Conservation (phyloP, 2,113 vertebrate species). For the Etheostoma spectabile region DNA sequence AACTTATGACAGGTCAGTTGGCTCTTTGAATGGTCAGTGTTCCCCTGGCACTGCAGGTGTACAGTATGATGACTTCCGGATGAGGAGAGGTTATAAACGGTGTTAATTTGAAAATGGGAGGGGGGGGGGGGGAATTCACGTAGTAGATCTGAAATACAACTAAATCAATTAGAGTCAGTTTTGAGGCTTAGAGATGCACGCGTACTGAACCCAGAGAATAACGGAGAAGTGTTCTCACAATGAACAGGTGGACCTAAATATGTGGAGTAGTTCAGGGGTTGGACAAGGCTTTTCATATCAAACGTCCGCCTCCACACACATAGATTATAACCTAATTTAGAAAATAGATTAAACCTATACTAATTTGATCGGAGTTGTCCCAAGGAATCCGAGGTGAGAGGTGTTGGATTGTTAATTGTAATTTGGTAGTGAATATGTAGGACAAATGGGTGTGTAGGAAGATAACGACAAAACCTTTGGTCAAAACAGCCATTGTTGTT, state of each 20-base stretch:
- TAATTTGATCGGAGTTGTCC: not conserved
- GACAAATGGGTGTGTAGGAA: slow-evolving; percentile 44
- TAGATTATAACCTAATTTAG: not conserved
- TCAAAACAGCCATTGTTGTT: slow-evolving; percentile 31
- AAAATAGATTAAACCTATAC: too few species aligned
- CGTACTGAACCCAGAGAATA: slow-evolving; percentile 15
- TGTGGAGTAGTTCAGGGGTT: not conserved
- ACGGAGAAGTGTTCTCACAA: slow-evolving; percentile 11
- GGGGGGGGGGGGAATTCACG: not conserved
- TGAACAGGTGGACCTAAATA: slow-evolving; percentile 51
- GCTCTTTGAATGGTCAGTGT: slow-evolving; percentile 10
- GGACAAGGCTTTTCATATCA: not conserved
- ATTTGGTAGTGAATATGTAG: slow-evolving; percentile 23
- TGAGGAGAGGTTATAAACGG: not conserved
- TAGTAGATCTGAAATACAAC: not conserved
- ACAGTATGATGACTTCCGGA: not conserved
- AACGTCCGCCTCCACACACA: slow-evolving; percentile 17
- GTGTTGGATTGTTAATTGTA: slow-evolving; percentile 7
- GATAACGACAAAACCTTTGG: slow-evolving; percentile 47
- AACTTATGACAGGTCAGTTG: slow-evolving; percentile 15
- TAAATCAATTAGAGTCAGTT: not conserved
- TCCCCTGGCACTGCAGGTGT: slow-evolving; percentile 68
- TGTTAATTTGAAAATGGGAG: not conserved
- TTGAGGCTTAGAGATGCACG: not conserved
- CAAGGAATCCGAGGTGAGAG: not conserved